Evolutionary conservation across 2,888 invertebrate genomes (phyloP).

Genomic region (Resseliella maxima): DNA sequence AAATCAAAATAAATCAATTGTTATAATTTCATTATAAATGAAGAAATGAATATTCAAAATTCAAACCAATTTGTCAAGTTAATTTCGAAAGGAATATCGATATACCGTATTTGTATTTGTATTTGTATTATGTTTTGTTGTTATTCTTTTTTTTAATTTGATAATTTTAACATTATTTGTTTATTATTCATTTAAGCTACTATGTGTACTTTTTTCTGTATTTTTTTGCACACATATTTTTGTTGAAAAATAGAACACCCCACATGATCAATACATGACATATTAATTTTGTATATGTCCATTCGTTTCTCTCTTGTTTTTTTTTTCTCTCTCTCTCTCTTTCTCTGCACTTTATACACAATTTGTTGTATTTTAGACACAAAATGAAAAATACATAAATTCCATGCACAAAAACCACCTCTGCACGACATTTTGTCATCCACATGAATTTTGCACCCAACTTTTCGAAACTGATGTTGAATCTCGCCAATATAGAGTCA

Average conservation of each 20-base stretch:
- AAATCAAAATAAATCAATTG: background rate
- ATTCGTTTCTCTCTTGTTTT: background rate
- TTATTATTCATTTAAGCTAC: no score
- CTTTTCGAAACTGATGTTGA: background rate
- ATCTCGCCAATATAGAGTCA: background rate
- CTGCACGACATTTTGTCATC: slow-evolving; percentile 31
- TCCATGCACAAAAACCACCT: background rate
- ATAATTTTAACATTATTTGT: no score
- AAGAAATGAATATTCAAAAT: no score
- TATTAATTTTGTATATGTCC: background rate
- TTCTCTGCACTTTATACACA: background rate
- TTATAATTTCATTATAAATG: background rate
- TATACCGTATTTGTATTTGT: no score
- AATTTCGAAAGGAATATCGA: no score
- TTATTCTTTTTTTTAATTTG: no score
- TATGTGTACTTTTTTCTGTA: no score
- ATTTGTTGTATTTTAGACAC: background rate
- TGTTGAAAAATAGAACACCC: no score
- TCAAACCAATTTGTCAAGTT: no score
- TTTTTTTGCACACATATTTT: no score
- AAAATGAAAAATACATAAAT: background rate
- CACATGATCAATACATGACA: no score
- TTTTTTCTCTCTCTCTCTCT: background rate
- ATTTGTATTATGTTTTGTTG: no score
- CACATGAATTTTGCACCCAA: background rate